Conservation (phyloP, 2,888 invertebrate species). For the Cephus pygmeus region DNA sequence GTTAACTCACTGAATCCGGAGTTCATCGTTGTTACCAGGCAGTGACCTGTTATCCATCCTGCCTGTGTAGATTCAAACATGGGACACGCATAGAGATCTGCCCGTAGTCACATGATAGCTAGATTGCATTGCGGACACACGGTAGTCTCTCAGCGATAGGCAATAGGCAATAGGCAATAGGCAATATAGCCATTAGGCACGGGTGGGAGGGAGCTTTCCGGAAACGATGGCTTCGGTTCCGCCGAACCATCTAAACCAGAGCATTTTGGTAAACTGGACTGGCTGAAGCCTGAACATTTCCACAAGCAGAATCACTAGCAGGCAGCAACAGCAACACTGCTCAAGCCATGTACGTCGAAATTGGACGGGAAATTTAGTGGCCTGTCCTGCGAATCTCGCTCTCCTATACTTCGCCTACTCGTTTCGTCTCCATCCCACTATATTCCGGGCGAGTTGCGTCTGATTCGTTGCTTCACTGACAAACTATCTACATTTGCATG, state of each 20-base stretch:
- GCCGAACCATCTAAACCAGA: conserved; percentile 17
- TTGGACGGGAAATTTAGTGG: conserved; percentile 64
- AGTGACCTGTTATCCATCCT: neutral
- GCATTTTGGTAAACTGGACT: conserved; percentile 19
- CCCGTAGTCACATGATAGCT: neutral
- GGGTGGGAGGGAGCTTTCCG: neutral
- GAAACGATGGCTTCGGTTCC: conserved; percentile 13
- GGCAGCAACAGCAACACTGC: conserved; percentile 33
- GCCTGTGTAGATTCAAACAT: neutral
- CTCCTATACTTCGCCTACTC: neutral
- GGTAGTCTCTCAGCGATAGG: neutral
- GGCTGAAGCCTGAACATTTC: conserved; percentile 9
- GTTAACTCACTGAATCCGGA: neutral
- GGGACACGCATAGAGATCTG: neutral
- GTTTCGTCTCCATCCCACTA: neutral
- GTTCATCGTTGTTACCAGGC: neutral
- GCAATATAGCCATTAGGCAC: neutral
- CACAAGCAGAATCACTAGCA: conserved; percentile 5
- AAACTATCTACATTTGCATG: neutral
- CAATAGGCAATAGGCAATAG: neutral
- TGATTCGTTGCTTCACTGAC: neutral
- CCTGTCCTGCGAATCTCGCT: conserved; percentile 52
- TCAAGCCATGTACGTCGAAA: conserved; percentile 57
- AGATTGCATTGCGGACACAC: neutral
- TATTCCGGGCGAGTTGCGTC: neutral